Evolutionary conservation across 2,797 vertebrate species (phyloP).

Genomic region (Lindbergichthys nudifrons): DNA sequence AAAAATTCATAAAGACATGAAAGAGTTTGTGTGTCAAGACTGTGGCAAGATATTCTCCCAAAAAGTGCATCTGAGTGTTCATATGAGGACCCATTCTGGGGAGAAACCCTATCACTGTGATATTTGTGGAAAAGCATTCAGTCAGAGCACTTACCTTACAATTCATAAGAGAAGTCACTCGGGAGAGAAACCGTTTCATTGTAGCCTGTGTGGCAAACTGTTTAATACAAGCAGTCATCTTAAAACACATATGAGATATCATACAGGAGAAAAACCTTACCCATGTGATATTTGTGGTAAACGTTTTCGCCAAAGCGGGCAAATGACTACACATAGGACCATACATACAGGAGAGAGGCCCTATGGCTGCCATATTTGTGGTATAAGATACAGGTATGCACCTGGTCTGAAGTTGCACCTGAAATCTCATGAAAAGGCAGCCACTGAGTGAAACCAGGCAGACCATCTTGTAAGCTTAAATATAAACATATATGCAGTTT

Average conservation of each 20-base stretch:
- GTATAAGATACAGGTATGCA: slow-evolving; percentile 51
- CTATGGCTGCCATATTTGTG: slow-evolving; percentile 49
- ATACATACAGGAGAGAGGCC: slow-evolving; percentile 49
- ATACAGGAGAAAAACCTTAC: slow-evolving; percentile 51
- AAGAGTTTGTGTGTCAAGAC: slow-evolving; percentile 48
- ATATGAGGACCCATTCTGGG: slow-evolving; percentile 53
- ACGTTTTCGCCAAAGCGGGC: slow-evolving; percentile 39
- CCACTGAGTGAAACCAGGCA: not conserved
- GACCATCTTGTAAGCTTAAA: too few species aligned
- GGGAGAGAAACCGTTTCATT: slow-evolving; percentile 47
- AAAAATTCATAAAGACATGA: slow-evolving; percentile 19
- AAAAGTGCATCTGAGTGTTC: slow-evolving; percentile 36
- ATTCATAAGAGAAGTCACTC: slow-evolving; percentile 54
- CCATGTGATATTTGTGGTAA: slow-evolving; percentile 50
- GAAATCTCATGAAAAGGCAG: slow-evolving; percentile 23
- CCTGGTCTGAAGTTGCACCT: slow-evolving; percentile 48
- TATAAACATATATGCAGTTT: too few species aligned
- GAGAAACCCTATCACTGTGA: slow-evolving; percentile 61
- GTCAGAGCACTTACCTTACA: slow-evolving; percentile 52
- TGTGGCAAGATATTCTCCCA: slow-evolving; percentile 47
- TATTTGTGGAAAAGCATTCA: slow-evolving; percentile 49
- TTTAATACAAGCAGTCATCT: slow-evolving; percentile 41
- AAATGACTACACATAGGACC: slow-evolving; percentile 48
- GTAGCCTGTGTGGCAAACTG: slow-evolving; percentile 48
- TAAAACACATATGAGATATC: slow-evolving; percentile 57